Conservation (phyloP, 2,797 vertebrate genomes). For the Buceros bicornis region DNA sequence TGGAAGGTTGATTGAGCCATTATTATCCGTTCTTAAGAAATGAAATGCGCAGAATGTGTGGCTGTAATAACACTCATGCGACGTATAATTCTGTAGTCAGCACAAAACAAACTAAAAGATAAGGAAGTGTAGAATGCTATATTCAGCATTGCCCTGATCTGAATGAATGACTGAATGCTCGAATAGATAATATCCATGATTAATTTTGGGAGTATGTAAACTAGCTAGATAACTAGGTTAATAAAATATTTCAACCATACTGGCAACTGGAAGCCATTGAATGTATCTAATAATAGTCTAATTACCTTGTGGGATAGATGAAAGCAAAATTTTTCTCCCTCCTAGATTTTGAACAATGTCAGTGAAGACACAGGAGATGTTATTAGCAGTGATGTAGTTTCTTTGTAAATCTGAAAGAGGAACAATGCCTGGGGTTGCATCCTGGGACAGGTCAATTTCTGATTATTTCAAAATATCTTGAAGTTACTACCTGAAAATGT, state of each 20-base stretch:
- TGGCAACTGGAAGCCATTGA: neutral
- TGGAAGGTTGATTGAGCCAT: neutral
- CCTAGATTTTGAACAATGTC: neutral
- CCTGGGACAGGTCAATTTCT: neutral
- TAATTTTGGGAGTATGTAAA: neutral
- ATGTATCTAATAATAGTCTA: neutral
- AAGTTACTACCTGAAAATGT: neutral
- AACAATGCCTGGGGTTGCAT: rapidly evolving
- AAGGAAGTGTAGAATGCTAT: neutral
- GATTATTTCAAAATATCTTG: neutral
- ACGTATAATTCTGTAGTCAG: neutral
- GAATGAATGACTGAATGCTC: neutral
- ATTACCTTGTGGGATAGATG: neutral
- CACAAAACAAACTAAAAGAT: neutral
- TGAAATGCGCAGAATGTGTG: neutral
- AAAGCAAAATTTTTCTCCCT: neutral
- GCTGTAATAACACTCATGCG: neutral
- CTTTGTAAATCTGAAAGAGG: neutral
- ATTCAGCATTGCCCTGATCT: neutral
- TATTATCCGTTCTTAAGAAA: neutral
- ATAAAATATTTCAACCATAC: neutral
- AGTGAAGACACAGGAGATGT: neutral
- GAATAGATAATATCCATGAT: neutral
- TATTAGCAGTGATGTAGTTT: neutral
- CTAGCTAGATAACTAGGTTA: neutral